These are phyloP conservation scores for Anthoscopus minutus DNA, from an alignment of 2,113 vertebrate species.

Conservation along the genomic window DNA sequence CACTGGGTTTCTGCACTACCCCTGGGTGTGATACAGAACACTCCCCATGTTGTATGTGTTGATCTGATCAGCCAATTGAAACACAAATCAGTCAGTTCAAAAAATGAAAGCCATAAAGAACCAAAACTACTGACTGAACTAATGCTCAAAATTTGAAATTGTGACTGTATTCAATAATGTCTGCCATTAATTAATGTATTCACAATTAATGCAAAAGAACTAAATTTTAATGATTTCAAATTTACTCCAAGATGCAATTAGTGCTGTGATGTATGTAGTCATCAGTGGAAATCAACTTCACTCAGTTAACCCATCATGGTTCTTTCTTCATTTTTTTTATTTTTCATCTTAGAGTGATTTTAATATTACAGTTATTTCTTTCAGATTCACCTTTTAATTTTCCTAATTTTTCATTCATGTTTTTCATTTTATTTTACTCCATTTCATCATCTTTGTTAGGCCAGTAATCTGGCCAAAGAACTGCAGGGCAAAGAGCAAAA, in stretches of 20 bases:
- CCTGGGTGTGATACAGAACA: background rate
- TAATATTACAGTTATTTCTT: background rate
- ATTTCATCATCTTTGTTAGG: slow-evolving; percentile 66
- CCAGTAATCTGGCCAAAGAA: slow-evolving; percentile 76
- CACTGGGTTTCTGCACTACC: background rate
- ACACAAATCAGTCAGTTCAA: background rate
- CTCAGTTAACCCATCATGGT: background rate
- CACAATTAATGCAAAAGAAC: background rate
- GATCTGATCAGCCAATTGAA: background rate
- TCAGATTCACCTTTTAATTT: slow-evolving; percentile 24
- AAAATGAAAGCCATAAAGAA: background rate
- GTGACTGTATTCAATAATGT: background rate
- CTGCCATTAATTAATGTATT: background rate
- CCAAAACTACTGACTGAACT: background rate
- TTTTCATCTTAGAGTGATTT: slow-evolving; percentile 16
- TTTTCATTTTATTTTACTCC: slow-evolving; percentile 43
- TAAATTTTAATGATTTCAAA: background rate
- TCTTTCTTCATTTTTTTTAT: slow-evolving; percentile 6
- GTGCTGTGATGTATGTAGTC: background rate
- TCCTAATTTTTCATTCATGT: slow-evolving; percentile 36
- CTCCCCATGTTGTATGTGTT: accelerated
- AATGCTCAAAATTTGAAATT: background rate
- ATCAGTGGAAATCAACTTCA: background rate
- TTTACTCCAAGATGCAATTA: background rate
- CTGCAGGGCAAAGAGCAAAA: slow-evolving; percentile 80